A percentile compares a stretch with the other conserved stretches of the same genome.
These are phyloP conservation scores for Thymelicus lineola DNA, from an alignment of 2,888 invertebrate species.

Conservation along the genomic window DNA sequence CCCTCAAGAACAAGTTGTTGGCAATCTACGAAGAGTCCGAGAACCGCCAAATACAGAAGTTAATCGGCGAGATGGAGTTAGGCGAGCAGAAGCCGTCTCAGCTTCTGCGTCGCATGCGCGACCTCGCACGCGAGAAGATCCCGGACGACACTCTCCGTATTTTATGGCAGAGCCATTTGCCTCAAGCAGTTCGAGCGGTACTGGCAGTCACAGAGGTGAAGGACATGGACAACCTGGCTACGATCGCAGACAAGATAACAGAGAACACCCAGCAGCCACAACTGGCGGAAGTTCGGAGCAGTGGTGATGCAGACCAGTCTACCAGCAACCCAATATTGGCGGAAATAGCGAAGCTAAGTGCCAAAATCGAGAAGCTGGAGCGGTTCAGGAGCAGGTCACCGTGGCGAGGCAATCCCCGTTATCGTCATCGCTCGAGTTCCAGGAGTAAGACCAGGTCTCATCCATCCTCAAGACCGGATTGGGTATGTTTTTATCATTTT, in stretches of 20 bases:
- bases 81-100: no score
- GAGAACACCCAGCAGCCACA: slow-evolving; percentile 16
- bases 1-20: no score
- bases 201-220: slow-evolving; percentile 27
- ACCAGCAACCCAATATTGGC: neutral
- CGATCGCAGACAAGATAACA: slow-evolving; percentile 39
- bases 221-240: slow-evolving; percentile 31
- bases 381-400: neutral
- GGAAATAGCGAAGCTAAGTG: slow-evolving; percentile 21
- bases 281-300: neutral
- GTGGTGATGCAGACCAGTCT: neutral
- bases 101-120: no score
- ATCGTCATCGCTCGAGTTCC: neutral
- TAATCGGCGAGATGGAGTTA: no score
- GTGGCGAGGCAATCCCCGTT: neutral
- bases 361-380: neutral
- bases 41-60: no score
- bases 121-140: no score
- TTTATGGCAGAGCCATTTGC: no score
- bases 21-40: no score
- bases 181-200: slow-evolving; percentile 1
- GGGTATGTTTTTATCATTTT: slow-evolving; percentile 42
- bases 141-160: no score
- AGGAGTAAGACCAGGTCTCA: neutral
- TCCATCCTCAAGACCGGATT: neutral